phyloP scores from a whole-genome alignment of 2,797 vertebrate species.

The Phataginus tricuspis region DNA sequence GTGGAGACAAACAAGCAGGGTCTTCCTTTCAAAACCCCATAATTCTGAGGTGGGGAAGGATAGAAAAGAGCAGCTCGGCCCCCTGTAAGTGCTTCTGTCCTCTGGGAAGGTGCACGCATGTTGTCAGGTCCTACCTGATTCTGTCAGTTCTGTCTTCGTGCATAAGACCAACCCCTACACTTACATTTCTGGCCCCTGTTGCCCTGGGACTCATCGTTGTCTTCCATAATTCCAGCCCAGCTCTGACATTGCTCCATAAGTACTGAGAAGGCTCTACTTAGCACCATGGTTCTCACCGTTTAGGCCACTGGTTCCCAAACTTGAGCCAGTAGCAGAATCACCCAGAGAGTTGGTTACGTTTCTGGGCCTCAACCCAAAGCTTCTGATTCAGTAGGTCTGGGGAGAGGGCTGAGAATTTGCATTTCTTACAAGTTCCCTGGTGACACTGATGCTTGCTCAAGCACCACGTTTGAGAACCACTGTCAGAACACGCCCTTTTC shows the following conservation, averaged over 20 bases:
- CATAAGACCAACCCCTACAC: not conserved
- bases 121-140: not conserved
- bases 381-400: not conserved
- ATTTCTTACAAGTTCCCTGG: not conserved
- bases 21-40: not conserved
- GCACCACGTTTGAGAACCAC: not conserved
- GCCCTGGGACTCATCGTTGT: not conserved
- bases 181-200: not conserved
- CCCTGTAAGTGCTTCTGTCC: rapidly evolving
- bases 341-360: not conserved
- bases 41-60: not conserved
- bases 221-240: not conserved
- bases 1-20: not conserved
- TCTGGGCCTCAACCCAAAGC: not conserved
- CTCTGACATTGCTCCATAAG: not conserved
- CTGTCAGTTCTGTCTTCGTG: not conserved
- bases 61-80: not conserved
- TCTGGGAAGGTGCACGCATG: not conserved
- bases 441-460: not conserved
- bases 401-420: not conserved
- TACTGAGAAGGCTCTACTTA: not conserved
- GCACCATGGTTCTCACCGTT: not conserved
- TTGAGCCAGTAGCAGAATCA: not conserved
- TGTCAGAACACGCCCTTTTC: rapidly evolving
- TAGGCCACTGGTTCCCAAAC: not conserved